Percentiles rank a stretch among this genome's conserved stretches.
Conservation (phyloP, 53 echinoderm and acorn worm genomes). For the Holothuria scabra region DNA sequence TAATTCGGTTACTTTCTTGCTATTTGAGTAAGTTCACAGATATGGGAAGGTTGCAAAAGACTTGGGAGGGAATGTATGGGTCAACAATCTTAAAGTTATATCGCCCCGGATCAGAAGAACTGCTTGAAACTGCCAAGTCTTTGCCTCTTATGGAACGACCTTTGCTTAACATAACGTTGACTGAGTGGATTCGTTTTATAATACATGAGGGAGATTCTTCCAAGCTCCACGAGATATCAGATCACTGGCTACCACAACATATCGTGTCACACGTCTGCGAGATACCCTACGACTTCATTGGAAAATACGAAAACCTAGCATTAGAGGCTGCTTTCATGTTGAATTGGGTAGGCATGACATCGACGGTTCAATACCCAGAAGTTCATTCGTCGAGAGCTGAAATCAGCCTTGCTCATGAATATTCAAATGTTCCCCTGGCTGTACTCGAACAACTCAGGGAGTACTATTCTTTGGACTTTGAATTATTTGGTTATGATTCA, state of each 20-base stretch:
- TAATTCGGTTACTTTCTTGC: constrained; percentile 71
- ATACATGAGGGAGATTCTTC: background rate
- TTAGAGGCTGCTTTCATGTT: constrained; percentile 71
- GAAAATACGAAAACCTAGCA: constrained; percentile 81
- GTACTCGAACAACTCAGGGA: constrained; percentile 42
- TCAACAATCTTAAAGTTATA: constrained; percentile 57
- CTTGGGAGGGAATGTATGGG: constrained; percentile 72
- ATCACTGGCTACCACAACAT: constrained; percentile 84
- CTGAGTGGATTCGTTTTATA: background rate
- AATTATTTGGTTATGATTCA: constrained; percentile 72
- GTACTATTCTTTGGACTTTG: constrained; percentile 73
- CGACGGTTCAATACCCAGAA: constrained; percentile 55
- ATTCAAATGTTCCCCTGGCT: constrained; percentile 54
- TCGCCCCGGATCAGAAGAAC: constrained; percentile 30
- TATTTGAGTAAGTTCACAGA: constrained; percentile 72
- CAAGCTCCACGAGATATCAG: constrained; percentile 25
- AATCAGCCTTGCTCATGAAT: constrained; percentile 46
- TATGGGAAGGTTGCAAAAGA: constrained; percentile 35
- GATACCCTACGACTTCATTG: constrained; percentile 81
- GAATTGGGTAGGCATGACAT: constrained; percentile 49
- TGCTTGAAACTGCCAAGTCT: background rate
- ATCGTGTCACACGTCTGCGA: constrained; percentile 69
- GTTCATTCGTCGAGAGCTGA: constrained; percentile 64
- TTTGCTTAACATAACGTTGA: background rate
- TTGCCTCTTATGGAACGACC: background rate